Base-by-base conservation (phyloP, 2,113 vertebrate genomes). In the Saguinus midas region DNA sequence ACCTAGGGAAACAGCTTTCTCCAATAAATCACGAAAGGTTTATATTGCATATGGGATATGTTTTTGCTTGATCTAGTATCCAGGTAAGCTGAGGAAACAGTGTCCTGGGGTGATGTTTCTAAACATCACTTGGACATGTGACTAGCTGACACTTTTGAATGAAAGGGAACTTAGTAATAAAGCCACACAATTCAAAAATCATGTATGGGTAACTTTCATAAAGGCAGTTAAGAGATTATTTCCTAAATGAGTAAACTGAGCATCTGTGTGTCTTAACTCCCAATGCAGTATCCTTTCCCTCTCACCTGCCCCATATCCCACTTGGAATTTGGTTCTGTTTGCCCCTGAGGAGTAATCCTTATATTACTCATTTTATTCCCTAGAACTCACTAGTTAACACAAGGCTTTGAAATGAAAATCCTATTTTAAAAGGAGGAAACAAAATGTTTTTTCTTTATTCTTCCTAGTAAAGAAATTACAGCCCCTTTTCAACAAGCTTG, bases 381-480 rank as follows among this genome's bases (percentile, higher is more conserved):
- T 55, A 25, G 55, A 80, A 72, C 52, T 81, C 72, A 48, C 6
- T 40, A 43, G 35, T 95, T 48, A 66, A 68, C 14, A 76, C 6
- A 72, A 16, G 29, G 8, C 72, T 96, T 94, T 87, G 90, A 90
- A 91, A 96, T 85, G 72, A 92, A 95, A 85, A 80, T 73, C 48
- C 9, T 37, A 14, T 80, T 90, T 90, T 50, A 61, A 90, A 55
- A 94, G 78, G 16, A 35, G 1, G 29, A 5, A 32, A 10, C 48
- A 57, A 3, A 45, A 0, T 52, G 16, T 17, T 66, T 78, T 84
- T 55, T 86, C 50, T 78, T 84, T 70, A 64, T 66, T 58, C 57
- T 95, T 52, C 25, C 27, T 52, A 40, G 11, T 32, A n/a, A 87
- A 93, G 23, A 85, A 88, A 79, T 64, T n/a, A 70, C 2, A 66